phyloP scores from a whole-genome alignment of 2,113 vertebrate species.

The Colaptes auratus region DNA sequence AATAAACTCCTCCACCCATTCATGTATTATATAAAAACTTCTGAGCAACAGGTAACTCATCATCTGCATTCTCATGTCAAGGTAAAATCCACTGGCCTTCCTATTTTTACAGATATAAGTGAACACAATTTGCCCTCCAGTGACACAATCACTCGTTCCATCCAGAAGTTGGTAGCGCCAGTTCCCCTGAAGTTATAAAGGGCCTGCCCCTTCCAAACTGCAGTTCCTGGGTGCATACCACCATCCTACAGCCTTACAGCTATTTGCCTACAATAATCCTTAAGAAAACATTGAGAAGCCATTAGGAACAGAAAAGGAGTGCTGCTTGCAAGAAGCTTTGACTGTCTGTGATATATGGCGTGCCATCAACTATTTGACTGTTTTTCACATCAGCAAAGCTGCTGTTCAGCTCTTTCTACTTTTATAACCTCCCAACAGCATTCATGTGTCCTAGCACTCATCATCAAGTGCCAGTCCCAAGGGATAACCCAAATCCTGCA shows the following conservation, averaged over 20 bases:
- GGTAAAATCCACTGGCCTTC: not conserved
- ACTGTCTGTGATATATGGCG: not conserved
- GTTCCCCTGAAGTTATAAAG: not conserved
- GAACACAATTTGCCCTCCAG: not conserved
- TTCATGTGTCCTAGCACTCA: not conserved
- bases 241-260: not conserved
- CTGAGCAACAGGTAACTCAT: too few species aligned
- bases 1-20: not conserved
- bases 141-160: not conserved
- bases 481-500: not conserved
- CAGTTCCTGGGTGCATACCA: not conserved
- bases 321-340: not conserved
- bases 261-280: not conserved
- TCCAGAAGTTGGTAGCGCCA: fast-evolving
- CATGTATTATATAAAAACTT: too few species aligned
- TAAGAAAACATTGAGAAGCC: not conserved
- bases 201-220: fast-evolving
- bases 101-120: not conserved
- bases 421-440: not conserved
- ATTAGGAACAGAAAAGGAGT: not conserved
- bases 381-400: not conserved
- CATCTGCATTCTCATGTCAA: not conserved
- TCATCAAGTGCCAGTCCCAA: not conserved
- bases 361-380: not conserved
- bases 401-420: not conserved